phyloP scores from a whole-genome alignment of 1,140 invertebrate species.

The Hestina assimilis region DNA sequence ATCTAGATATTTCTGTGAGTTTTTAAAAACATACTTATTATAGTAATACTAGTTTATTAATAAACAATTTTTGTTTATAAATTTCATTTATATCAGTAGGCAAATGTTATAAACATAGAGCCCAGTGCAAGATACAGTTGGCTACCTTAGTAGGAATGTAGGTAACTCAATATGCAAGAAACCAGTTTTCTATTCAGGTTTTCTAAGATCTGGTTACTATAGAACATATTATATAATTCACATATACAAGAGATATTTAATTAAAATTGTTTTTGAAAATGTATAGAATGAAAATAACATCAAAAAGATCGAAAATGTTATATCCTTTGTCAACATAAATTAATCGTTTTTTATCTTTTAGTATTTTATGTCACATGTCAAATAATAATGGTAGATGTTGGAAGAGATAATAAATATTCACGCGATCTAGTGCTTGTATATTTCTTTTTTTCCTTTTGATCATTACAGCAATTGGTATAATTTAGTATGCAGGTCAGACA shows the following conservation, averaged over 20 bases:
- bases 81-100: no score
- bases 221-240: neutral
- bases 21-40: no score
- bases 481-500: slow-evolving; percentile 21
- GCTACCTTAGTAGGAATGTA: slow-evolving; percentile 11
- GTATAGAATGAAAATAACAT: no score
- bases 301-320: no score
- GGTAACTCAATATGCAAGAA: slow-evolving; percentile 10
- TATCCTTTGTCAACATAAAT: neutral
- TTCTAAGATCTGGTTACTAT: neutral
- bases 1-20: no score
- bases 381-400: slow-evolving; percentile 33
- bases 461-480: slow-evolving; percentile 22
- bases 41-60: no score
- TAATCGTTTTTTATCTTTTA: slow-evolving; percentile 22
- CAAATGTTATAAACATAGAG: neutral
- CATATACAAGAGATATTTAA: neutral
- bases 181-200: slow-evolving; percentile 11
- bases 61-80: no score
- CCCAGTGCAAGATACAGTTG: neutral
- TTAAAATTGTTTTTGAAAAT: no score
- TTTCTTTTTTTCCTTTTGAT: slow-evolving; percentile 24
- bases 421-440: slow-evolving; percentile 25
- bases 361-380: slow-evolving; percentile 31
- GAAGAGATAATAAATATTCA: slow-evolving; percentile 33